Conservation (phyloP, 2,113 vertebrate species). For the Sialia sialis region DNA sequence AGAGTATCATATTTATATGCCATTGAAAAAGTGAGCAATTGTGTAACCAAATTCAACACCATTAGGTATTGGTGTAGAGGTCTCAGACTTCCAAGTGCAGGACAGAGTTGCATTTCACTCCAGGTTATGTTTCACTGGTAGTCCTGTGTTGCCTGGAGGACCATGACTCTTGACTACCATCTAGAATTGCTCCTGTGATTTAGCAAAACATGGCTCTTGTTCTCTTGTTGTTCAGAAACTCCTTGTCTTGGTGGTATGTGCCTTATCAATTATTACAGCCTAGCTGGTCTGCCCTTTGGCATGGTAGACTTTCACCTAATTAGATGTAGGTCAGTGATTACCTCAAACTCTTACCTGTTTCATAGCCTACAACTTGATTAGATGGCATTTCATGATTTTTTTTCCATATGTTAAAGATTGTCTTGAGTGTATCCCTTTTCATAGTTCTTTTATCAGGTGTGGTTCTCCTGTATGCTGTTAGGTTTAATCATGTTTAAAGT, state of each 20-base stretch:
- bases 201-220: neutral
- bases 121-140: neutral
- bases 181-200: neutral
- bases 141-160: neutral
- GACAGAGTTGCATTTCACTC: neutral
- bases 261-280: neutral
- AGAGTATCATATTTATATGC: neutral
- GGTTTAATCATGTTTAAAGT: neutral
- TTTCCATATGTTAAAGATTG: neutral
- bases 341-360: neutral
- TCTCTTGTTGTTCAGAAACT: neutral
- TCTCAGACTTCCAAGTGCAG: neutral
- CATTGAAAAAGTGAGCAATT: neutral
- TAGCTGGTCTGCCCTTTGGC: neutral
- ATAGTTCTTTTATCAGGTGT: neutral
- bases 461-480: neutral
- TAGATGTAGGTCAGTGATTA: neutral
- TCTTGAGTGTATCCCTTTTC: neutral
- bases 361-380: neutral
- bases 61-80: neutral
- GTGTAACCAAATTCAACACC: neutral
- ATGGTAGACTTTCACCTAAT: neutral
- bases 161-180: neutral
- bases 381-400: neutral
- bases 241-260: neutral